Base-by-base conservation (phyloP, 2,113 vertebrate genomes). In the Cnemophilus loriae region DNA sequence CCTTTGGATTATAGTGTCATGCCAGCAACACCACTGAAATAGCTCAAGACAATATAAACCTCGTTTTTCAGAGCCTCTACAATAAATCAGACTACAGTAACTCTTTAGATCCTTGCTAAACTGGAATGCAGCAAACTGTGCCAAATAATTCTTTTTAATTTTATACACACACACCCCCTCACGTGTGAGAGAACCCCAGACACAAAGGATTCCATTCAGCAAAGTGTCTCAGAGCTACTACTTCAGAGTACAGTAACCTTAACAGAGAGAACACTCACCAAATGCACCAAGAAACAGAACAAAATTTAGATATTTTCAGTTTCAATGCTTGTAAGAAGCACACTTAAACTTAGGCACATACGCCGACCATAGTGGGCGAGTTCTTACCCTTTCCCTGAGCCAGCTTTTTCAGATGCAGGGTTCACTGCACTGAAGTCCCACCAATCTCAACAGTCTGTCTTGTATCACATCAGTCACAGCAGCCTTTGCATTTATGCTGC, bases 1-100 rank as follows among this genome's bases (percentile, higher is more conserved):
- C 97, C 95, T 97, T 94, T 96, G 95, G 87, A 97, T 96, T 96
- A 94, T 9, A 96, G 88, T 94, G 96, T 96, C 97, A 97, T 53
- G 57, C 69, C 95, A 97, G 94, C 77, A 94, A 95, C 90, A 59
- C 90, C 78, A 93, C 1, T 70, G 82, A 96, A 96, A 97, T 33
- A 96, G 94, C 94, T 97, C 87, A 96, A 92, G 96, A 95, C 84
- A 91, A 73, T 60, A 94, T 57, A 91, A 94, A 96, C 60, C 93
- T 91, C 6, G 0, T 37, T 93, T 96, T 94, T 86, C 70, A 93
- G 83, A 95, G 56, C 28, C 82, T 59, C 44, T 76, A 16, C 73
- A 63, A 70, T 67, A 94, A 92, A 81, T 71, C 73, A 75, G 52
- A 35, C 44, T 41, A 41, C 55, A 79, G 52, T 21, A 88, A 88